These are phyloP conservation scores for Papilio helenus DNA, from an alignment of 1,140 invertebrate genomes.

Conservation along the genomic window DNA sequence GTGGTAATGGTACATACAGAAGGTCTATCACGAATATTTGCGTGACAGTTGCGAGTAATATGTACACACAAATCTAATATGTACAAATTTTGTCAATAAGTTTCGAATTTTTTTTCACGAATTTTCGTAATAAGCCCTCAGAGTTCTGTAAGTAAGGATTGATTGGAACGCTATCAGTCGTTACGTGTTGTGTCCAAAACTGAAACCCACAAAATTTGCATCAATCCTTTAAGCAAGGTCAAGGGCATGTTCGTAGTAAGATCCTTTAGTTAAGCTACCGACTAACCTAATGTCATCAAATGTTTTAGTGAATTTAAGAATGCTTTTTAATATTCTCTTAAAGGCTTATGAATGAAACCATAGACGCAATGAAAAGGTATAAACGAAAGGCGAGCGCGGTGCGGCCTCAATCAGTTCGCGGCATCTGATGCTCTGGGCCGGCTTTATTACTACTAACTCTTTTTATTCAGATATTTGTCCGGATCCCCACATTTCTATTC, in stretches of 20 bases:
- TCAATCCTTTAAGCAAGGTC: background rate
- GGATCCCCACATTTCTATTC: conserved; percentile 78
- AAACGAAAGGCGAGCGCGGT: conserved; percentile 68
- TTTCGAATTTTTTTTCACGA: too few relatives aligned
- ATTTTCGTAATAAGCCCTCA: too few relatives aligned
- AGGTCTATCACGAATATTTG: too few relatives aligned
- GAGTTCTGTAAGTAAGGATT: too few relatives aligned
- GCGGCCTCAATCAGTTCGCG: conserved; percentile 67
- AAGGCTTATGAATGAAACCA: conserved; percentile 81
- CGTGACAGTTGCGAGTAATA: too few relatives aligned
- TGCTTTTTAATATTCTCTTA: conserved; percentile 46
- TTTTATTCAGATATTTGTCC: conserved; percentile 77
- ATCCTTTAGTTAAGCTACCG: background rate
- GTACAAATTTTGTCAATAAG: too few relatives aligned
- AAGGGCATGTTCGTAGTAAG: background rate
- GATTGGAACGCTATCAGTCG: too few relatives aligned
- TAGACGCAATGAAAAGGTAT: conserved; percentile 79
- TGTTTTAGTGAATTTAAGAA: background rate
- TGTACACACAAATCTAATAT: too few relatives aligned
- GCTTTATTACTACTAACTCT: conserved; percentile 67
- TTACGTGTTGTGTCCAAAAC: too few relatives aligned
- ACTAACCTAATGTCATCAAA: background rate
- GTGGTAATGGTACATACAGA: too few relatives aligned
- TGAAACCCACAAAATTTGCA: background rate
- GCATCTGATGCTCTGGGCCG: conserved; percentile 65